Evolutionary conservation across 2,113 vertebrate species (phyloP).

Genomic region (Andinoacara biseriatus): DNA sequence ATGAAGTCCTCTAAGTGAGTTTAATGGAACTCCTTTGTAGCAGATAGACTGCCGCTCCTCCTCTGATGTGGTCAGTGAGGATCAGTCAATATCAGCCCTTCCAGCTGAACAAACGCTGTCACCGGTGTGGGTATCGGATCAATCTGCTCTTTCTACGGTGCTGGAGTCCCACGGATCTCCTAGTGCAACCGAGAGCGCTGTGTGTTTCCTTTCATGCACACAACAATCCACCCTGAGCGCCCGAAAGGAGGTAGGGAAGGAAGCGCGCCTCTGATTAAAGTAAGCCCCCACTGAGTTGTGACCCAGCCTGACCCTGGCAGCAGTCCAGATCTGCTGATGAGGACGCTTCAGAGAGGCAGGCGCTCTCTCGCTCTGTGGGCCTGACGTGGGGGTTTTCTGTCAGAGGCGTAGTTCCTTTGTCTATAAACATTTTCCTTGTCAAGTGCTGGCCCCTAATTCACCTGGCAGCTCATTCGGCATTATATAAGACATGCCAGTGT

Average conservation of each 20-base stretch:
- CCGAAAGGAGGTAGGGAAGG: constrained; percentile 16
- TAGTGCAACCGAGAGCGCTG: neutral
- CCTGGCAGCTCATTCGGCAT: constrained; percentile 70
- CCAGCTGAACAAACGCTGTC: constrained; percentile 43
- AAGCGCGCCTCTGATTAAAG: constrained; percentile 49
- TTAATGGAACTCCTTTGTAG: neutral
- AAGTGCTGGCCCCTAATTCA: constrained; percentile 61
- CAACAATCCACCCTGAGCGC: constrained; percentile 8
- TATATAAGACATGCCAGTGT: constrained; percentile 68
- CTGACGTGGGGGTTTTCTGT: constrained; percentile 38
- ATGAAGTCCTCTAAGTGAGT: neutral
- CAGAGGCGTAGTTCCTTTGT: constrained; percentile 32
- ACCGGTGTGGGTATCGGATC: constrained; percentile 22
- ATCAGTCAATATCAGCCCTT: constrained; percentile 25
- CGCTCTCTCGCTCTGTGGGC: neutral
- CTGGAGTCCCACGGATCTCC: neutral
- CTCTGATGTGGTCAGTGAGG: neutral
- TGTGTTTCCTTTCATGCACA: constrained; percentile 21
- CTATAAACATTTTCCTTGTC: constrained; percentile 61
- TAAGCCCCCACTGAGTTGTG: constrained; percentile 39
- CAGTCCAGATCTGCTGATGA: constrained; percentile 68
- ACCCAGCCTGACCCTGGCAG: constrained; percentile 44
- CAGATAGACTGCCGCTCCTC: neutral
- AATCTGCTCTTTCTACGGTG: constrained; percentile 18
- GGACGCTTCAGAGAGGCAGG: neutral